These are phyloP conservation scores for Prenolepis imparis DNA, from an alignment of 2,888 invertebrate species.

Conservation along the genomic window DNA sequence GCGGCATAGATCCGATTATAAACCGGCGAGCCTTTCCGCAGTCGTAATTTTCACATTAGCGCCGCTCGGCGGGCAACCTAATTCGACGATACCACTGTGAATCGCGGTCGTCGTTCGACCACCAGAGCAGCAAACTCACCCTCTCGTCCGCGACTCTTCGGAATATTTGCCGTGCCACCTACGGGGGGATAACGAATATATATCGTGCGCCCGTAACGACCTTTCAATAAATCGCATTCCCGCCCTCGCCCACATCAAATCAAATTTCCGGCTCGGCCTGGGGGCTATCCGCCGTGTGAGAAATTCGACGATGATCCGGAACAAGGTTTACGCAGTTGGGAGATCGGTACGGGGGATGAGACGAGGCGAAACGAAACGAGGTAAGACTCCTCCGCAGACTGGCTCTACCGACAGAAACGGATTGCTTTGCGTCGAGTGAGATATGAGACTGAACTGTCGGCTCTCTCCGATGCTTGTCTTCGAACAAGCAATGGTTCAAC, in stretches of 20 bases:
- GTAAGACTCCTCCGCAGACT: slow-evolving; percentile 28
- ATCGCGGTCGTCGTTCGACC: slow-evolving; percentile 34
- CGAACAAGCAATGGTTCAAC: slow-evolving; percentile 11
- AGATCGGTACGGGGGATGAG: slow-evolving; percentile 30
- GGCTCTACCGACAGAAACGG: slow-evolving; percentile 41
- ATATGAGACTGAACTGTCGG: slow-evolving; percentile 22
- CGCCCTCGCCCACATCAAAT: slow-evolving; percentile 58
- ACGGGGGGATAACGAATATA: slow-evolving; percentile 37
- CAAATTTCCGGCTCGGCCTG: slow-evolving; percentile 55
- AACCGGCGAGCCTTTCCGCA: slow-evolving; percentile 63
- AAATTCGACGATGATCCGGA: slow-evolving; percentile 57
- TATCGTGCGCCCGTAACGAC: slow-evolving; percentile 51
- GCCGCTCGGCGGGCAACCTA: slow-evolving; percentile 63
- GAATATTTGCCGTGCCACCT: slow-evolving; percentile 57
- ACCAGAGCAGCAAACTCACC: slow-evolving; percentile 21
- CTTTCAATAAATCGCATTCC: slow-evolving; percentile 66
- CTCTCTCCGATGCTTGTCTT: slow-evolving; percentile 11
- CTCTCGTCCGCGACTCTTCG: slow-evolving; percentile 56
- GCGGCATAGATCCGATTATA: slow-evolving; percentile 64
- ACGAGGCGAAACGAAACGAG: slow-evolving; percentile 3
- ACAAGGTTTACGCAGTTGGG: slow-evolving; percentile 53
- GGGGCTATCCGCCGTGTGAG: slow-evolving; percentile 38
- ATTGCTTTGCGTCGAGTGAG: slow-evolving; percentile 46
- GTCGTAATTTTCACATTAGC: slow-evolving; percentile 69
- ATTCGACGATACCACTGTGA: slow-evolving; percentile 58